A percentile compares a stretch with the other conserved stretches of the same genome.
These are phyloP conservation scores for Eptesicus fuscus DNA, from an alignment of 2,113 vertebrate genomes.

Conservation along the genomic window DNA sequence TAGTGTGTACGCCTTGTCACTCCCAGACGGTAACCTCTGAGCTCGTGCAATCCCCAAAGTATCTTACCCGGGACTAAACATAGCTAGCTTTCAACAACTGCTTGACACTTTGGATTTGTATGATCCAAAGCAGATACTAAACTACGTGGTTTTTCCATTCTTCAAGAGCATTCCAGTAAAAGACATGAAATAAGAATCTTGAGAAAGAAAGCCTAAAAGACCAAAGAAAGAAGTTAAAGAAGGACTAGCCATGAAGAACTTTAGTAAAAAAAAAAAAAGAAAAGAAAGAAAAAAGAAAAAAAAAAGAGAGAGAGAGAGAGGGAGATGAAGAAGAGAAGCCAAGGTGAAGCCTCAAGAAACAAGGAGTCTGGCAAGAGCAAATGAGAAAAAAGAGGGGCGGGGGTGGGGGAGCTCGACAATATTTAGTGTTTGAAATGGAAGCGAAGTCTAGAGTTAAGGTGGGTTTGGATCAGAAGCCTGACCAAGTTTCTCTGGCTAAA, in stretches of 20 bases:
- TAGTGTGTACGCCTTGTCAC: background rate
- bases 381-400: background rate
- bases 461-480: slow-evolving; percentile 61
- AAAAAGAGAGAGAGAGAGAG: background rate
- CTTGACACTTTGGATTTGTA: slow-evolving; percentile 11
- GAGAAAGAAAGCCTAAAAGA: slow-evolving; percentile 24
- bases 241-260: slow-evolving; percentile 16
- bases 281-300: background rate
- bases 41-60: background rate
- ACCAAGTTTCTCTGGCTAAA: slow-evolving; percentile 59
- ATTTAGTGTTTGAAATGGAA: slow-evolving; percentile 44
- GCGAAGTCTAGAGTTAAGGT: slow-evolving; percentile 62
- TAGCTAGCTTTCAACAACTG: background rate
- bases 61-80: background rate
- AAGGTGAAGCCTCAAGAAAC: slow-evolving; percentile 37
- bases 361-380: slow-evolving; percentile 45
- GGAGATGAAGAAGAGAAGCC: background rate
- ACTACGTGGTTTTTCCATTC: slow-evolving; percentile 32
- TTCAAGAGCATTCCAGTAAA: slow-evolving; percentile 45
- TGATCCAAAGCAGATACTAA: slow-evolving; percentile 34
- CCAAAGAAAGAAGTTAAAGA: slow-evolving; percentile 21
- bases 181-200: slow-evolving; percentile 7
- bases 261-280: background rate
- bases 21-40: background rate
- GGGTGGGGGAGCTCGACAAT: background rate